Base-by-base conservation (phyloP, 2,113 vertebrate genomes). In the Panthera leo region DNA sequence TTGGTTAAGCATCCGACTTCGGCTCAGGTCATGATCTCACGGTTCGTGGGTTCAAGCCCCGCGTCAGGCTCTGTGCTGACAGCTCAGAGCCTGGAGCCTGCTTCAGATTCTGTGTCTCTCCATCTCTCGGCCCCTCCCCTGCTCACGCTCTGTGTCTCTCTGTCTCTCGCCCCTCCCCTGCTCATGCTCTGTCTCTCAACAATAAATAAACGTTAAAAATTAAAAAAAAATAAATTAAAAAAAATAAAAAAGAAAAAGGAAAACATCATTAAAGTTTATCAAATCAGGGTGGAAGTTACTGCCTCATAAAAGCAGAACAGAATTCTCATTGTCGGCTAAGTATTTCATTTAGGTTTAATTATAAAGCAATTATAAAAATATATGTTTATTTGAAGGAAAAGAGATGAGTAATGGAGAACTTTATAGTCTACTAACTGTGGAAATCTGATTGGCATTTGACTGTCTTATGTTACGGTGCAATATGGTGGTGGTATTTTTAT, bases 261-360 rank as follows among this genome's bases (percentile, higher is more conserved):
- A 36, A 82, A 82, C 1, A 1, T 61, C 97, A 73, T 89, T n/a
- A 48, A 70, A 25, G 83, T 95, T 97, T 65, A 93, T n/a, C 51
- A 83, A 45, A 79, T 94, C 83, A 58, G 89, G 27, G 94, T 80
- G 58, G 67, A 42, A 75, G 68, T 68, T 58, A 93, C 82, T 91
- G 76, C 83, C 67, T 96, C 79, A 51, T 92, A 96, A 98, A 98
- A 63, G 92, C 42, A 89, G 65, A 90, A 31, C 61, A 89, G 97
- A 95, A 76, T 55, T 96, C 48, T 82, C 84, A 61, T 91, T 93
- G 91, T 63, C 16, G 0, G 65, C 91, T 78, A 55, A 75, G 9
- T 75, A 80, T n/a, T 89, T 98, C 0, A 0, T 51, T 91, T 82
- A 95, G 94, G 83, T 97, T 97, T 98, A 86, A 94, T 96, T 97